These are phyloP conservation scores for Bradypus variegatus DNA, from an alignment of 2,797 vertebrate genomes.

Conservation along the genomic window DNA sequence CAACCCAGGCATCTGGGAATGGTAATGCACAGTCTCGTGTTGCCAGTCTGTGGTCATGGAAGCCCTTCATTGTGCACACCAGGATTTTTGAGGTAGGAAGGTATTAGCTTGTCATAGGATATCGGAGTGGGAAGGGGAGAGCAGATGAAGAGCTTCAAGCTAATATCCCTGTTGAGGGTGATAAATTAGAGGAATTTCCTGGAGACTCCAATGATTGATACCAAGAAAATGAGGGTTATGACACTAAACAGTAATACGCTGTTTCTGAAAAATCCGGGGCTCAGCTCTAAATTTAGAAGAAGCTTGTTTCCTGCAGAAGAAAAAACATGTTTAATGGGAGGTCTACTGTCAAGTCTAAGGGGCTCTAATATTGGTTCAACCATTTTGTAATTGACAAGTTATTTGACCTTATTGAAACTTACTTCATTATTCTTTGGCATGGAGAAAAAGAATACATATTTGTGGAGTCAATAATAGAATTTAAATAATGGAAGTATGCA, in stretches of 20 bases:
- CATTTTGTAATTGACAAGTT: background rate
- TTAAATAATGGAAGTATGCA: background rate
- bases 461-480: background rate
- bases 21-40: background rate
- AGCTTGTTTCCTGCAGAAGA: background rate
- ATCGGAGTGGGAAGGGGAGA: background rate
- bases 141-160: background rate
- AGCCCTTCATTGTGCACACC: background rate
- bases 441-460: background rate
- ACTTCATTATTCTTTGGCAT: background rate
- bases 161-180: background rate
- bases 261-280: background rate
- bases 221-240: background rate
- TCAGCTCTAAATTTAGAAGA: background rate
- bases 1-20: background rate
- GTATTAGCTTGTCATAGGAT: background rate
- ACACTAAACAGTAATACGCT: background rate
- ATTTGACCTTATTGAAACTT: background rate
- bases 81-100: background rate
- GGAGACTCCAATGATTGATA: background rate
- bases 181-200: background rate
- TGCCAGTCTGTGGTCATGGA: background rate
- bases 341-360: background rate
- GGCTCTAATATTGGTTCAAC: background rate
- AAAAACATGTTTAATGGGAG: background rate